Conservation (phyloP, 2,888 invertebrate genomes). For the Ormyrus pomaceus region DNA sequence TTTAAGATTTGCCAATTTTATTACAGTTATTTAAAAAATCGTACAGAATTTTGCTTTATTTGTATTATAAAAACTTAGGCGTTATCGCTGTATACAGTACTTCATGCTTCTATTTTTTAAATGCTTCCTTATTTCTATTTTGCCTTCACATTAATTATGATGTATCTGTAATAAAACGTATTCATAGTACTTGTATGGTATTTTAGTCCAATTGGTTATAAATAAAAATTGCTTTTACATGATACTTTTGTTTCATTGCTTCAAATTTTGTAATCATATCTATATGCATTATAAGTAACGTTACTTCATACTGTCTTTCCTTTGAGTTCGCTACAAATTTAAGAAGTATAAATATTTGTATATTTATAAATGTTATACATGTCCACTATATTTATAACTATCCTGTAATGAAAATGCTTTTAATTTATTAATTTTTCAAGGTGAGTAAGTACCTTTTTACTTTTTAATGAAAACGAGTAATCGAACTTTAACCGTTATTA, state of each 20-base stretch:
- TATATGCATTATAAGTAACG: neutral
- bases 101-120: conserved; percentile 32
- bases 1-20: neutral
- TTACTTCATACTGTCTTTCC: neutral
- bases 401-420: too few relatives aligned
- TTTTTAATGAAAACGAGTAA: too few relatives aligned
- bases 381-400: too few relatives aligned
- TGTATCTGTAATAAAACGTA: conserved; percentile 28
- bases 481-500: too few relatives aligned
- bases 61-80: conserved; percentile 2
- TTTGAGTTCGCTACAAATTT: too few relatives aligned
- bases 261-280: neutral
- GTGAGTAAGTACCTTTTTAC: too few relatives aligned
- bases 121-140: conserved; percentile 14
- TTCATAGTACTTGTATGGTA: conserved; percentile 25
- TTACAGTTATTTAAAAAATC: neutral
- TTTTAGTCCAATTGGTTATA: conserved; percentile 27
- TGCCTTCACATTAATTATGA: conserved; percentile 20
- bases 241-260: conserved; percentile 37
- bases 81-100: conserved; percentile 23
- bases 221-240: conserved; percentile 47
- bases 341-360: too few relatives aligned
- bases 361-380: too few relatives aligned
- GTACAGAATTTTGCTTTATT: neutral
- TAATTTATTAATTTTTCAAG: too few relatives aligned